Percentiles rank a stretch among this genome's conserved stretches.
phyloP scores from a whole-genome alignment of 2,797 vertebrate genomes.

The Crypturellus tataupa region DNA sequence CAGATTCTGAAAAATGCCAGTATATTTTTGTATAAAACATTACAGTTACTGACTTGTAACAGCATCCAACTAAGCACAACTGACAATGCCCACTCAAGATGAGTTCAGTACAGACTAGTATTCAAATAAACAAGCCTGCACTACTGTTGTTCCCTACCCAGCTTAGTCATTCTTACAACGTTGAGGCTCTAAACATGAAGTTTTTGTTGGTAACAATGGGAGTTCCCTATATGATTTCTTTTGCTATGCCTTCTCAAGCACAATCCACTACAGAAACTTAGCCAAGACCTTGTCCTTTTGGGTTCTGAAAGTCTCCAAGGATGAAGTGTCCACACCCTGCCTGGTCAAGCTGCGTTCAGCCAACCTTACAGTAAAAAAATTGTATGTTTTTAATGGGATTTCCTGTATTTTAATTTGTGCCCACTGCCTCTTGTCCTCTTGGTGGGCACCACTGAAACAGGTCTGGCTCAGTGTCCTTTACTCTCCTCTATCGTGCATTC shows the following conservation, averaged over 20 bases:
- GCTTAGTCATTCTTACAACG: neutral
- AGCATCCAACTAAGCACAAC: neutral
- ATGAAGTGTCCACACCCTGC: neutral
- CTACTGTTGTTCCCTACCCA: neutral
- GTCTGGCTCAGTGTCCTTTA: neutral
- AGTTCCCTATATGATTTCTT: neutral
- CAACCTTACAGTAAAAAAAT: neutral
- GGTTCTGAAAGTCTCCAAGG: neutral
- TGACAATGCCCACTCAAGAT: neutral
- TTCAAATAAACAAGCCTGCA: neutral
- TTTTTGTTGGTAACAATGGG: neutral
- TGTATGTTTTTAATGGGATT: neutral
- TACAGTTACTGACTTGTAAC: neutral
- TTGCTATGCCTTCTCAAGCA: neutral
- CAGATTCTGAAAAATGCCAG: constrained; percentile 87
- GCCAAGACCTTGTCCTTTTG: neutral
- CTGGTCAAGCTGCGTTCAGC: too few species aligned
- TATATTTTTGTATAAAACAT: neutral
- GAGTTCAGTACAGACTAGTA: neutral
- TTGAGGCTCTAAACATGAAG: neutral
- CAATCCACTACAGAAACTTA: neutral
- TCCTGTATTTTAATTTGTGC: neutral
- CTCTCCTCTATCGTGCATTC: neutral
- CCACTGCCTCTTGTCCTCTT: neutral
- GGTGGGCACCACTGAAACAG: neutral